phyloP scores from a whole-genome alignment of 2,888 invertebrate genomes.

The Heliconius aoede region DNA sequence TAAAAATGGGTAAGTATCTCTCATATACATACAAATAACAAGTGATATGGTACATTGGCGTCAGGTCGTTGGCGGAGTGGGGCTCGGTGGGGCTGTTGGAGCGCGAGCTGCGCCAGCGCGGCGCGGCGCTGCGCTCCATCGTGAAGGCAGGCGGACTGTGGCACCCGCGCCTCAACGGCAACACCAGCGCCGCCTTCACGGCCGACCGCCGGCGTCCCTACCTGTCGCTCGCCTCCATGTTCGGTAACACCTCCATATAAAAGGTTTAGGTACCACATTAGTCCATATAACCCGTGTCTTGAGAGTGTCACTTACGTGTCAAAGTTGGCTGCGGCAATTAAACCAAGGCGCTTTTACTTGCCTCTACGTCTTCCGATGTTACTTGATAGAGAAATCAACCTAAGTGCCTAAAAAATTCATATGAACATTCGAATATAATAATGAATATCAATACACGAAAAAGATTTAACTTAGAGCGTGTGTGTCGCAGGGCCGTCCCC shows the following conservation, averaged over 20 bases:
- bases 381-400: too few species aligned
- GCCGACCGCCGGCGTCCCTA: slow-evolving; percentile 93
- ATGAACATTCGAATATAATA: too few species aligned
- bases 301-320: too few species aligned
- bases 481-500: slow-evolving; percentile 92
- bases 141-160: slow-evolving; percentile 95
- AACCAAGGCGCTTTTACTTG: too few species aligned
- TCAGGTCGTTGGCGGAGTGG: slow-evolving; percentile 89
- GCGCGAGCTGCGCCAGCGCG: slow-evolving; percentile 93
- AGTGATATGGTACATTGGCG: not conserved
- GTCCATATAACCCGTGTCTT: too few species aligned
- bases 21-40: too few species aligned
- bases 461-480: not conserved
- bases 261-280: too few species aligned
- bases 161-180: slow-evolving; percentile 93
- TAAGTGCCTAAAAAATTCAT: too few species aligned
- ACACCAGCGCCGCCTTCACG: slow-evolving; percentile 91
- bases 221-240: slow-evolving; percentile 94
- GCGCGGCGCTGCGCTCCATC: slow-evolving; percentile 89
- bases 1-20: too few species aligned
- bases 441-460: not conserved
- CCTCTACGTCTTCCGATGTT: too few species aligned
- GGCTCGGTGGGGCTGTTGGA: slow-evolving; percentile 95
- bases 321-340: too few species aligned
- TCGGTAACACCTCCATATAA: slow-evolving; percentile 79